These are phyloP conservation scores for Bombus superbus DNA, from an alignment of 1,140 invertebrate species.

Conservation along the genomic window DNA sequence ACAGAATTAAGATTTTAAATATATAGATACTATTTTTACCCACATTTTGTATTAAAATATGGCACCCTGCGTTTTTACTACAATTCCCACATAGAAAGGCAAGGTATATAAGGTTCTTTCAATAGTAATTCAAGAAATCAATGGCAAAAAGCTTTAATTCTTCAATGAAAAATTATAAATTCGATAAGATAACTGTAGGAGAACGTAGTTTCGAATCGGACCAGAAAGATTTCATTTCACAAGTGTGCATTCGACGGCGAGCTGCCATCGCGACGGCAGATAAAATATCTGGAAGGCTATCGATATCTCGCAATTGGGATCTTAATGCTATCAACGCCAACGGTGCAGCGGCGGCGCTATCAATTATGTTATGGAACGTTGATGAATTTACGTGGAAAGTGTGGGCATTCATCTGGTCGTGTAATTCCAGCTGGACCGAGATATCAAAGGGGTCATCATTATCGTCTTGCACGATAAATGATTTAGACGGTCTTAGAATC, in stretches of 20 bases:
- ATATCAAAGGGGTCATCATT: constrained; percentile 44
- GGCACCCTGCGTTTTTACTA: too few species aligned
- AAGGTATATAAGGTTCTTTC: too few species aligned
- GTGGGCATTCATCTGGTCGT: constrained; percentile 30
- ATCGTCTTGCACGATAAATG: constrained; percentile 37
- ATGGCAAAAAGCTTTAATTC: neutral
- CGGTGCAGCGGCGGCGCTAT: constrained; percentile 18
- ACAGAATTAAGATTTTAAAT: too few species aligned
- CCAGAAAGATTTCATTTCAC: neutral
- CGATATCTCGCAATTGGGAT: constrained; percentile 38
- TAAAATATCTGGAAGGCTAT: constrained; percentile 24
- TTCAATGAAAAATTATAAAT: too few species aligned
- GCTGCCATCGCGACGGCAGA: neutral
- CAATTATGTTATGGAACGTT: constrained; percentile 42
- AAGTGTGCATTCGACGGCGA: neutral
- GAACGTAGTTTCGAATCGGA: neutral
- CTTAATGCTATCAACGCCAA: constrained; percentile 39
- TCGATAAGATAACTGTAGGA: neutral
- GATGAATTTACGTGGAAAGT: constrained; percentile 56
- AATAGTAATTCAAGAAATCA: too few species aligned
- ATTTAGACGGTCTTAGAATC: constrained; percentile 26
- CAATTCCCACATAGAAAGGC: too few species aligned
- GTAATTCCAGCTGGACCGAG: constrained; percentile 42
- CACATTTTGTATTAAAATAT: too few species aligned
- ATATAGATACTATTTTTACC: too few species aligned